Percentiles rank a stretch among this genome's conserved stretches.
Conservation (phyloP, 2,797 vertebrate genomes). For the Typhlichthys subterraneus region DNA sequence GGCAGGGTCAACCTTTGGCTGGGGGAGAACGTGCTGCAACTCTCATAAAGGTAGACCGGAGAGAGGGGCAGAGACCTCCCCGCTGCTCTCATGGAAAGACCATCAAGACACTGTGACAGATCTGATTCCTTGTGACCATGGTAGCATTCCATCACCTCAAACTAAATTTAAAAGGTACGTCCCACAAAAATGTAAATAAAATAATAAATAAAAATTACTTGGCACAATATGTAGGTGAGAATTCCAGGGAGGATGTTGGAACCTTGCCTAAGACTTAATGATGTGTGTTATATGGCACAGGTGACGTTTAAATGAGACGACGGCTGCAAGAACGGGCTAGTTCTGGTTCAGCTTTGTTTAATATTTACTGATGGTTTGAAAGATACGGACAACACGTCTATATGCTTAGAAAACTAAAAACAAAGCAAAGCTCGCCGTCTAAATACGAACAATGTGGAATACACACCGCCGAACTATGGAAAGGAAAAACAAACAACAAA, state of each 20-base stretch:
- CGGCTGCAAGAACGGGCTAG: too few species aligned
- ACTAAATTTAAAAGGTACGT: too few species aligned
- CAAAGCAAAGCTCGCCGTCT: not conserved
- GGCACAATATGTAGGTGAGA: too few species aligned
- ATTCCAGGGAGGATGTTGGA: not conserved
- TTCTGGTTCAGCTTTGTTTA: too few species aligned
- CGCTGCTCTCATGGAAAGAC: too few species aligned
- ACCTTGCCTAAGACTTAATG: not conserved
- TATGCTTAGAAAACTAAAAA: not conserved
- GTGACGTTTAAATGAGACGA: not conserved
- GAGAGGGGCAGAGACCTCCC: not conserved
- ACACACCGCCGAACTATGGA: not conserved
- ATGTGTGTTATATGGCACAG: slow-evolving; percentile 2
- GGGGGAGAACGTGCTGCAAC: slow-evolving; percentile 76
- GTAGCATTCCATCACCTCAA: too few species aligned
- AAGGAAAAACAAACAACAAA: slow-evolving; percentile 11
- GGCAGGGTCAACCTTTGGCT: slow-evolving; percentile 81
- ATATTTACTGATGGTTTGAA: not conserved
- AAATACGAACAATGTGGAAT: not conserved
- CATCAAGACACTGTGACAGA: too few species aligned
- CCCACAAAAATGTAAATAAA: too few species aligned
- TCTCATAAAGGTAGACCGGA: slow-evolving; percentile 47
- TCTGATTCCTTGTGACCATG: too few species aligned
- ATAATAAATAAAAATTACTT: too few species aligned
- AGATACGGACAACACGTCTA: not conserved